Base-by-base conservation (phyloP, 2,113 vertebrate species). In the Hippotragus niger region DNA sequence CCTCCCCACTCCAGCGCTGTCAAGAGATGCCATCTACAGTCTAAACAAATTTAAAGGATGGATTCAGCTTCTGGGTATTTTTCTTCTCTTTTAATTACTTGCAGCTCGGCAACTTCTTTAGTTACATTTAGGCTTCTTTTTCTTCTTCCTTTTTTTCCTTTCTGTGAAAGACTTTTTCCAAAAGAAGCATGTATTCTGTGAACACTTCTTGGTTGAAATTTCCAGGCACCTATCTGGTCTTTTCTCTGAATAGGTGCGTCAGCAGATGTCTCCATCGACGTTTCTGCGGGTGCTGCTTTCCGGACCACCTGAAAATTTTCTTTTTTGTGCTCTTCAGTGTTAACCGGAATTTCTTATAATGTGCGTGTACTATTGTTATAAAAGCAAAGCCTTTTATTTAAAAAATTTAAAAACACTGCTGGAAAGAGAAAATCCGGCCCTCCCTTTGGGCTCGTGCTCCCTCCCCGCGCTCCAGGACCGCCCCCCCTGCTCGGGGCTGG, bases 41-140 rank as follows among this genome's bases (percentile, higher is more conserved):
- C 57, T 76, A 50, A 95, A 52, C 19, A 7, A n/a, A 53, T 29
- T 27, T 60, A 21, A 47, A 84, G 91, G 45, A 84, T 3, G 52
- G 88, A 62, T 60, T 64, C 53, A 33, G 84, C 55, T 52, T 45
- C 92, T 81, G 25, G 80, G 16, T 52, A 74, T 13, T 60, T 91
- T 84, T 71, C 91, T 92, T 83, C 40, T 67, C 84, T 93, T 89
- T 88, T 74, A 64, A 83, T 80, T 82, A 89, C 76, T 71, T 95
- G 90, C 45, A 60, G 88, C 40, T 89, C 9, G 31, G 91, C 62
- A 47, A 84, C 67, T 57, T 97, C 81, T 91, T 95, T 31, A 62
- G 62, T 31, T 88, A 17, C 47, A 57, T 67, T 40, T 43, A 74
- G 27, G 53, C 52, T 83, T 16, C 81, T 83, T 40, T 4, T 53